Evolutionary conservation across 2,888 invertebrate genomes (phyloP).

Genomic region (Halictus ligatus): DNA sequence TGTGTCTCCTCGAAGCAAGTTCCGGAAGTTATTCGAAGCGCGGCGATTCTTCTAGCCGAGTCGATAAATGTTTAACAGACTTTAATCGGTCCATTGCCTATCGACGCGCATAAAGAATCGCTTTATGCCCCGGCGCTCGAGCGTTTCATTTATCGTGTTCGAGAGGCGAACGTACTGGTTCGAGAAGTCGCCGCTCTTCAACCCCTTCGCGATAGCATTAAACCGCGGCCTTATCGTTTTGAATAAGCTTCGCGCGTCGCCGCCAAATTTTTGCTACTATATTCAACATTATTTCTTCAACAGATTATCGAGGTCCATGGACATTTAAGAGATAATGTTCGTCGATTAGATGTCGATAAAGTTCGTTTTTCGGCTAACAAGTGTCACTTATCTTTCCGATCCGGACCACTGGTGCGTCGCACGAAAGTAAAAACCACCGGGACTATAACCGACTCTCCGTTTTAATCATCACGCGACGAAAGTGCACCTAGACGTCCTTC

Average conservation of each 20-base stretch:
- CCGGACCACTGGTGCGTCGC: too few relatives aligned
- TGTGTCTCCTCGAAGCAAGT: neutral
- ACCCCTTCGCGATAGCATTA: neutral
- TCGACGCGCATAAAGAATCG: neutral
- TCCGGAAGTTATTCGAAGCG: neutral
- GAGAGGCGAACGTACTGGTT: neutral
- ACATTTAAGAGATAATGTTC: too few relatives aligned
- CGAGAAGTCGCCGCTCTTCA: neutral
- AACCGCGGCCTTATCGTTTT: neutral
- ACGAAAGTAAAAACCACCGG: neutral
- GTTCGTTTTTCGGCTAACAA: too few relatives aligned
- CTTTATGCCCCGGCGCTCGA: neutral
- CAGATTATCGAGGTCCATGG: too few relatives aligned
- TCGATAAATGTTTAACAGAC: neutral
- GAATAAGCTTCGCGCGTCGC: neutral
- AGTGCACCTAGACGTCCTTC: slow-evolving; percentile 7
- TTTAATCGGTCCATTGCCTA: neutral
- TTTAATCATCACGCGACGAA: neutral
- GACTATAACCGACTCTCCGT: neutral
- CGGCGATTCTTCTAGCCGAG: neutral
- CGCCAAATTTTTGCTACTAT: too few relatives aligned
- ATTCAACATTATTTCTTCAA: too few relatives aligned
- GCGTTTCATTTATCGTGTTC: neutral
- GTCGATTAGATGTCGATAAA: too few relatives aligned
- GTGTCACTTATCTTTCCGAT: too few relatives aligned